Conservation (phyloP, 1,140 invertebrate species). For the Tachypleus tridentatus region DNA sequence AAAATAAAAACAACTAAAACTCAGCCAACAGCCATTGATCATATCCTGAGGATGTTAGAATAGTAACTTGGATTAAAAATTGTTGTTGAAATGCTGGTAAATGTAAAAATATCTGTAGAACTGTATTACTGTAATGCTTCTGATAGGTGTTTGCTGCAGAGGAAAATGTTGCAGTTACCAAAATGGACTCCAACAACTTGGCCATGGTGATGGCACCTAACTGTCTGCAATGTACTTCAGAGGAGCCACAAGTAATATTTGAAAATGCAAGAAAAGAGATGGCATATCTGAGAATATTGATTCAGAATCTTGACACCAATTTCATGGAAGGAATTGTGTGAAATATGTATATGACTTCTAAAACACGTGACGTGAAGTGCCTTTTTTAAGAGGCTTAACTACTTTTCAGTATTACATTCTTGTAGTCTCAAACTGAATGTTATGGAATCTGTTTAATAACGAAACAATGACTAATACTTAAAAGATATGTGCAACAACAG, state of each 20-base stretch:
- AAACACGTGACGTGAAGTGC: too few species aligned
- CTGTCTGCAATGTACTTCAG: slow-evolving; percentile 83
- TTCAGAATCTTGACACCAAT: slow-evolving; percentile 78
- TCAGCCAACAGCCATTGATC: too few species aligned
- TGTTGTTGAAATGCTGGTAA: too few species aligned
- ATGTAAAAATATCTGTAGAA: not conserved
- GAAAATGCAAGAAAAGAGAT: slow-evolving; percentile 97
- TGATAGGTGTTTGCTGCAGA: slow-evolving; percentile 69
- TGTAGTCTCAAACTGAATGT: too few species aligned
- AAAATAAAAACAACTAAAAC: too few species aligned
- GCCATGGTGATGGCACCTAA: slow-evolving; percentile 99
- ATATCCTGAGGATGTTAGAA: too few species aligned
- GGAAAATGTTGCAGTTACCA: slow-evolving; percentile 83
- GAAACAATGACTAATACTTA: too few species aligned
- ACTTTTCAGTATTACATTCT: too few species aligned
- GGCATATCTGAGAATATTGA: slow-evolving; percentile 89
- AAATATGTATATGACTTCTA: not conserved
- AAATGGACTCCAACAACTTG: slow-evolving; percentile 96
- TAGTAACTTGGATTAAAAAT: too few species aligned
- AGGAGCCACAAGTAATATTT: slow-evolving; percentile 84
- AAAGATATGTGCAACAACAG: too few species aligned
- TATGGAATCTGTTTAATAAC: too few species aligned
- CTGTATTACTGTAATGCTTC: not conserved
- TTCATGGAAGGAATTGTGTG: slow-evolving; percentile 45
- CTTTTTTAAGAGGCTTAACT: too few species aligned